These are phyloP conservation scores for Lottia gigantea DNA, from an alignment of 2,888 invertebrate genomes.

Conservation along the genomic window DNA sequence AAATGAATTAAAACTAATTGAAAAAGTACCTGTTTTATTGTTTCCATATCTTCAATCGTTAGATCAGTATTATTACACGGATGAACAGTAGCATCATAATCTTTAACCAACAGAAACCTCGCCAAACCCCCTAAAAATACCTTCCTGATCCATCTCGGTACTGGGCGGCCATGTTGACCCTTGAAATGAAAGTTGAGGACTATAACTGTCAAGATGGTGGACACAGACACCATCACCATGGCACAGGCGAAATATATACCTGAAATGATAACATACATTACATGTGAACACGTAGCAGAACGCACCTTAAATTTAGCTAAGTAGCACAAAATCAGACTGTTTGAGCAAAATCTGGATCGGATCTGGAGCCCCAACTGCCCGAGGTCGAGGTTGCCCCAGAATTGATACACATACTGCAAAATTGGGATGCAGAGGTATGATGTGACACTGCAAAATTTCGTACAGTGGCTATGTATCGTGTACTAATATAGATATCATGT, in stretches of 20 bases:
- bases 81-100: slow-evolving; percentile 14
- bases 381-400: too few relatives aligned
- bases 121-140: slow-evolving; percentile 37
- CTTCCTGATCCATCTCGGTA: slow-evolving; percentile 37
- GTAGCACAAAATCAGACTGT: too few relatives aligned
- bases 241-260: slow-evolving; percentile 44
- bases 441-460: too few relatives aligned
- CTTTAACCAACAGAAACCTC: slow-evolving; percentile 25
- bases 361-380: too few relatives aligned
- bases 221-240: slow-evolving; percentile 41
- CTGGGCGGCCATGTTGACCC: slow-evolving; percentile 35
- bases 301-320: too few relatives aligned
- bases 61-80: neutral
- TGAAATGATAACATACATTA: slow-evolving; percentile 12
- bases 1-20: too few relatives aligned
- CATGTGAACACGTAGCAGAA: too few relatives aligned
- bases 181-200: slow-evolving; percentile 45
- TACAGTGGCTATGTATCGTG: too few relatives aligned
- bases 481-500: too few relatives aligned
- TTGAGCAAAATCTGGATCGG: too few relatives aligned
- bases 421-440: too few relatives aligned
- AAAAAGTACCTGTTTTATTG: neutral
- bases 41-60: neutral
- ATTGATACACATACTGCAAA: too few relatives aligned
- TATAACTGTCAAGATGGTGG: slow-evolving; percentile 39